Conservation (phyloP, 1,140 invertebrate genomes). For the Drosophila varians region DNA sequence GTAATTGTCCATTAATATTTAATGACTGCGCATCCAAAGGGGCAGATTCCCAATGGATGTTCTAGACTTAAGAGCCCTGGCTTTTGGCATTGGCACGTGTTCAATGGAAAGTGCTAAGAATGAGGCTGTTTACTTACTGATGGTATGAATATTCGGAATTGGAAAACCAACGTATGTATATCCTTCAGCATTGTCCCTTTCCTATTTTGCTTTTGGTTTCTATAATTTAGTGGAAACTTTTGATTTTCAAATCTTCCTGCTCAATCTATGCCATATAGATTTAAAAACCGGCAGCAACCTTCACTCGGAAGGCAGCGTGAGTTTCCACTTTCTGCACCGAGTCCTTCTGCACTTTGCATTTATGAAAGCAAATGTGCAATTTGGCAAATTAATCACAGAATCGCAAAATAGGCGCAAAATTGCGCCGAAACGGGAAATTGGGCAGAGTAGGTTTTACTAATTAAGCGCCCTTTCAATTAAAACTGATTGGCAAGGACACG, state of each 20-base stretch:
- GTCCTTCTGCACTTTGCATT: conserved; percentile 23
- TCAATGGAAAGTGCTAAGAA: too few species aligned
- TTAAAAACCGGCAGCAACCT: conserved; percentile 33
- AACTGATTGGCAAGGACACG: conserved; percentile 28
- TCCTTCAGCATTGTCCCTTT: too few species aligned
- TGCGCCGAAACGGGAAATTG: conserved; percentile 27
- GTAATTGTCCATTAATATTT: conserved; percentile 44
- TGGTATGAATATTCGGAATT: too few species aligned
- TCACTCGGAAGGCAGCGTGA: conserved; percentile 17
- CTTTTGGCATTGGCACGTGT: too few species aligned
- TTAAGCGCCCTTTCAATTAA: conserved; percentile 67
- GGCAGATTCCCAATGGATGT: background rate
- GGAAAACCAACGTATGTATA: too few species aligned
- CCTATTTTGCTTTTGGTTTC: too few species aligned
- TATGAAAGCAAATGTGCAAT: conserved; percentile 57
- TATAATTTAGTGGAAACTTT: too few species aligned
- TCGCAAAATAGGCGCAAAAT: conserved; percentile 31
- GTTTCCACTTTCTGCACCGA: too few species aligned
- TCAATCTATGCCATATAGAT: too few species aligned
- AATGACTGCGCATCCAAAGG: background rate
- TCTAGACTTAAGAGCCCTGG: background rate
- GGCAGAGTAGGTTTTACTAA: conserved; percentile 63
- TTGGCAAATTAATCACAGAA: conserved; percentile 67
- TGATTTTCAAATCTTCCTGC: too few species aligned
- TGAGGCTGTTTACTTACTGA: too few species aligned